Conservation (phyloP, 2,888 invertebrate genomes). For the Onthophagus sagittarius region DNA sequence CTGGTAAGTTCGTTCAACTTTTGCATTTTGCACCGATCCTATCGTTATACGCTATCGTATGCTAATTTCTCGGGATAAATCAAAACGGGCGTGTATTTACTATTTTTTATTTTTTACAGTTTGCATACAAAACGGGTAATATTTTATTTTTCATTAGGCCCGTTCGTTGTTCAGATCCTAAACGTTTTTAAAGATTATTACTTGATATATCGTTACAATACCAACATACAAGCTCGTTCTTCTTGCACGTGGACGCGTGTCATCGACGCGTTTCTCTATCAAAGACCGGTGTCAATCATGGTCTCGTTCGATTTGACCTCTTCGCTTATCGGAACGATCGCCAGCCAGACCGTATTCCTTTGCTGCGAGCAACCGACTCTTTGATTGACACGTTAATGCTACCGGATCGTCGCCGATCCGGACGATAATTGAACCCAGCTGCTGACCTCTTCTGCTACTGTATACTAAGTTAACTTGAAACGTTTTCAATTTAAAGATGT, state of each 20-base stretch:
- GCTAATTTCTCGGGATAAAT: neutral
- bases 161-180: neutral
- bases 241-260: neutral
- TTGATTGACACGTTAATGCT: neutral
- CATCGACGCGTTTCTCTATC: neutral
- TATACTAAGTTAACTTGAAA: neutral
- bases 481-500: too few relatives aligned
- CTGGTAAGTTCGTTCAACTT: neutral
- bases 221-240: neutral
- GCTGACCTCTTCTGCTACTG: neutral
- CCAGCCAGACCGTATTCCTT: neutral
- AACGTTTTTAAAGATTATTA: too few relatives aligned
- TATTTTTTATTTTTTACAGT: neutral
- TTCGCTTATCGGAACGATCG: neutral
- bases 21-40: neutral
- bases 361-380: neutral
- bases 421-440: neutral
- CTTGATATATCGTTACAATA: too few relatives aligned
- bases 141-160: neutral
- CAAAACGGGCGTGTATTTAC: neutral
- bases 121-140: neutral
- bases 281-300: neutral
- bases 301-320: neutral
- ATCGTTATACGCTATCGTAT: neutral
- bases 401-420: neutral